Percentiles rank a stretch among this genome's conserved stretches.
These are phyloP conservation scores for Conomelus anceps DNA, from an alignment of 2,888 invertebrate species.

Conservation along the genomic window DNA sequence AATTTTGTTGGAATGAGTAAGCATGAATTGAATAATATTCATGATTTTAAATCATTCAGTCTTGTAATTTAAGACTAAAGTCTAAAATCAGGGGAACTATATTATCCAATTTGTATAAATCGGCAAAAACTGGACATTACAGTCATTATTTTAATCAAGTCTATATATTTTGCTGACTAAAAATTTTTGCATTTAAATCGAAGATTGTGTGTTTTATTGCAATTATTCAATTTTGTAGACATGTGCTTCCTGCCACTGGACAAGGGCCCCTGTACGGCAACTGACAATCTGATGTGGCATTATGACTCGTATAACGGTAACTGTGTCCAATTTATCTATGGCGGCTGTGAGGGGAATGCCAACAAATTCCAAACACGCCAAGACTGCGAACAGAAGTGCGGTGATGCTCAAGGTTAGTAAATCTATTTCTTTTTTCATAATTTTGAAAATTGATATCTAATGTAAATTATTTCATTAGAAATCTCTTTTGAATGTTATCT, in stretches of 20 bases:
- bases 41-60: too few relatives aligned
- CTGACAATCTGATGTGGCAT: conserved; percentile 53
- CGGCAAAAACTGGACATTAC: too few relatives aligned
- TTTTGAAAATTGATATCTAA: not conserved
- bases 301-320: conserved; percentile 64
- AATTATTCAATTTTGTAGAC: conserved; percentile 50
- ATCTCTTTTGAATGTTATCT: too few relatives aligned
- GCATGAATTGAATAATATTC: too few relatives aligned
- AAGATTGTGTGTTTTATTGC: not conserved
- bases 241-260: conserved; percentile 62
- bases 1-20: too few relatives aligned
- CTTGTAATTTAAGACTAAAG: too few relatives aligned
- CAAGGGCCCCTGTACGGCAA: conserved; percentile 56
- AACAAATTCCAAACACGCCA: conserved; percentile 66
- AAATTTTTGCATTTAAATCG: not conserved
- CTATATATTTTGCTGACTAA: too few relatives aligned
- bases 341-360: conserved; percentile 74
- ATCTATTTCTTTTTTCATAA: not conserved
- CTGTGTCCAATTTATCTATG: conserved; percentile 72
- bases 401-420: conserved; percentile 51
- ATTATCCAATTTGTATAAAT: too few relatives aligned
- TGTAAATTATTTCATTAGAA: too few relatives aligned
- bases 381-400: conserved; percentile 65
- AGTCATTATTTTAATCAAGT: too few relatives aligned
- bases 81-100: too few relatives aligned